Base-by-base conservation (phyloP, 1,140 invertebrate species). In the honey bee (Apis mellifera) region DNA sequence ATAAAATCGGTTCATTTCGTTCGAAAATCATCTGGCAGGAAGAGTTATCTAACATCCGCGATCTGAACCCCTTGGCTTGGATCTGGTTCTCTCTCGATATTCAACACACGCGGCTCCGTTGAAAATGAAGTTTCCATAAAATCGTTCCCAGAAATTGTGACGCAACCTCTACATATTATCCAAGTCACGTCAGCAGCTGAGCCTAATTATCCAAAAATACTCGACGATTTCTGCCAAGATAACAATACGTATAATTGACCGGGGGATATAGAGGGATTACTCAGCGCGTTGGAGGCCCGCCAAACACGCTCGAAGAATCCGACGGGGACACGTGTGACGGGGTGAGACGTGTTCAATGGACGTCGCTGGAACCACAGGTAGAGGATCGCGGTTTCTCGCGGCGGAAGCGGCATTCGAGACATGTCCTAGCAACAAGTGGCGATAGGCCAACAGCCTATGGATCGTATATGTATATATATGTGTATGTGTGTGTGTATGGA, bases 391-490 rank as follows among this genome's bases (percentile, higher is more conserved):
- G 74, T 42, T 85, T 62, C 75, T 52, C 52, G 54, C 32, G 75
- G 65, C 32, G 78, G 71, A 86, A 75, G 48, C 26, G 79, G 54
- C 64, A 86, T 76, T 64, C 79, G 55, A n/a, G 57, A 50, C 83
- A 52, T 69, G 54, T 65, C 77, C 59, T 78, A 88, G 86, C 86
- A 88, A 88, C 86, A 88, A 88, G 86, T 88, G 85, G 86, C 48
- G 65, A 73, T 86, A 84, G 76, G 62, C 68, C 55, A 42, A 21
- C 48, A 13, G 42, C 54, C 15, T 32, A 15, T 59, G 55, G 68
- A 57, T 68, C 74, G 8, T 12, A 15, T n/a, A 42, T 42, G 4
- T 42, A 32, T 71, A 42, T 42, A 42, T 42, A 42, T 5, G 7
- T 42, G 7, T 42, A 5, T 42, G 5, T 42, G 4, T 12, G 17